Percentiles rank a stretch among this genome's conserved stretches.
Conservation (phyloP, 2,888 invertebrate genomes). For the Pantelozetes paolii region DNA sequence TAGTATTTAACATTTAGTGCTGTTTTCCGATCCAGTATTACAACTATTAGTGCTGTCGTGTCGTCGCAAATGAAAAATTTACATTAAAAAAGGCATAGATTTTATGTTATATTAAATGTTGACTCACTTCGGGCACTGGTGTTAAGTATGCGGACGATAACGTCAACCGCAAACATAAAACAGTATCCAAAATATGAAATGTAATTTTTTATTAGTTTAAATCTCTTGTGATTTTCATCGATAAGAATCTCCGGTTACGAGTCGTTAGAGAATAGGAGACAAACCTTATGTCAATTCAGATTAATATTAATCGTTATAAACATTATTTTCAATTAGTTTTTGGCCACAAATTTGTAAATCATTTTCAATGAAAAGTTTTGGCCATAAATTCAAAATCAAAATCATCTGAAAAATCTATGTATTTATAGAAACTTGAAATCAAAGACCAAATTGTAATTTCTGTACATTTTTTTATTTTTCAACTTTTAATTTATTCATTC, state of each 20-base stretch:
- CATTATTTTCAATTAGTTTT: background rate
- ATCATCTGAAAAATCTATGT: no score
- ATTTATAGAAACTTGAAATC: no score
- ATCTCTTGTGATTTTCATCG: slow-evolving; percentile 19
- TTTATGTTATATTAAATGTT: slow-evolving; percentile 22
- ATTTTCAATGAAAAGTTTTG: no score
- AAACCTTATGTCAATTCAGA: background rate
- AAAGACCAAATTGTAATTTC: no score
- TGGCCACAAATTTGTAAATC: background rate
- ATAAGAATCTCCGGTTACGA: slow-evolving; percentile 37
- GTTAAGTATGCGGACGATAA: background rate
- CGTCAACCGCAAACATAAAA: slow-evolving; percentile 28
- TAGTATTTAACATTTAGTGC: slow-evolving; percentile 18
- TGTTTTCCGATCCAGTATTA: slow-evolving; percentile 1
- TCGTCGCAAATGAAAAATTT: slow-evolving; percentile 8
- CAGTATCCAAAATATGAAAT: background rate
- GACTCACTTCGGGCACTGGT: slow-evolving; percentile 7
- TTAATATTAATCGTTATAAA: background rate
- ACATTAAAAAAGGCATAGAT: slow-evolving; percentile 25
- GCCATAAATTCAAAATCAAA: no score
- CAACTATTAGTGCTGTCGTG: background rate
- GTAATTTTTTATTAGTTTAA: background rate
- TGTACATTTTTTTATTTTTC: no score
- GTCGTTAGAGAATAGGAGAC: slow-evolving; percentile 9
- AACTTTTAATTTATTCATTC: no score